These are phyloP conservation scores for Chaenogobius annularis DNA, from an alignment of 2,113 vertebrate species.

Conservation along the genomic window DNA sequence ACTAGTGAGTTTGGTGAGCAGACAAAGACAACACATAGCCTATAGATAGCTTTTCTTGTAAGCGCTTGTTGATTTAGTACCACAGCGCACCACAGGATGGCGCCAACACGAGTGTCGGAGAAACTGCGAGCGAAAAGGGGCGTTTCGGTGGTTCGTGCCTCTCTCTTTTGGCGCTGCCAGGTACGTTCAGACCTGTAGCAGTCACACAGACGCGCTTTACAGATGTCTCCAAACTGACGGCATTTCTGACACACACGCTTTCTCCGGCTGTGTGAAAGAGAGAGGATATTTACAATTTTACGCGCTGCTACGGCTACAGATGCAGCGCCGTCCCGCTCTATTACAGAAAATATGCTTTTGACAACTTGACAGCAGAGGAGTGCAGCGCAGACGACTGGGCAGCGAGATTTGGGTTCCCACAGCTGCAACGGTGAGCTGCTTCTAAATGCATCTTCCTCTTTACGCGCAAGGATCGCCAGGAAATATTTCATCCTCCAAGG, in stretches of 20 bases:
- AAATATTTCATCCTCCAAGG: slow-evolving; percentile 32
- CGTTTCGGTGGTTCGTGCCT: slow-evolving; percentile 46
- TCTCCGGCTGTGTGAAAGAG: slow-evolving; percentile 36
- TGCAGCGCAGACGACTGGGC: not conserved
- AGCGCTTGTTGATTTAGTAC: slow-evolving; percentile 17
- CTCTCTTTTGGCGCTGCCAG: slow-evolving; percentile 55
- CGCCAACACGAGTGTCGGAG: slow-evolving; percentile 28
- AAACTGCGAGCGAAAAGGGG: slow-evolving; percentile 55
- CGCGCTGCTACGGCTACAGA: slow-evolving; percentile 40
- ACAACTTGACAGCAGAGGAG: slow-evolving; percentile 14
- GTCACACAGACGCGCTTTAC: slow-evolving; percentile 30
- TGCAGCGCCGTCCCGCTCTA: slow-evolving; percentile 19
- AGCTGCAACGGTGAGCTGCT: not conserved
- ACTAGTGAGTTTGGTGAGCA: not conserved
- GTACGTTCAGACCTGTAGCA: slow-evolving; percentile 72
- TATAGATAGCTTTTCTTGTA: not conserved
- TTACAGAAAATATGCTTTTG: slow-evolving; percentile 31
- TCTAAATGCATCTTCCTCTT: slow-evolving; percentile 29
- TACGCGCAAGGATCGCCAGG: slow-evolving; percentile 58
- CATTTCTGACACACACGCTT: slow-evolving; percentile 30
- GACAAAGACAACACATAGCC: not conserved
- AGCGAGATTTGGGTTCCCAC: slow-evolving; percentile 3
- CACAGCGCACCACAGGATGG: slow-evolving; percentile 46
- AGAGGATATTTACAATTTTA: slow-evolving; percentile 35
- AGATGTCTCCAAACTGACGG: slow-evolving; percentile 39